Percentiles rank a stretch among this genome's conserved stretches.
phyloP scores from a whole-genome alignment of 2,797 vertebrate genomes.

The Poeciliopsis presidionis region DNA sequence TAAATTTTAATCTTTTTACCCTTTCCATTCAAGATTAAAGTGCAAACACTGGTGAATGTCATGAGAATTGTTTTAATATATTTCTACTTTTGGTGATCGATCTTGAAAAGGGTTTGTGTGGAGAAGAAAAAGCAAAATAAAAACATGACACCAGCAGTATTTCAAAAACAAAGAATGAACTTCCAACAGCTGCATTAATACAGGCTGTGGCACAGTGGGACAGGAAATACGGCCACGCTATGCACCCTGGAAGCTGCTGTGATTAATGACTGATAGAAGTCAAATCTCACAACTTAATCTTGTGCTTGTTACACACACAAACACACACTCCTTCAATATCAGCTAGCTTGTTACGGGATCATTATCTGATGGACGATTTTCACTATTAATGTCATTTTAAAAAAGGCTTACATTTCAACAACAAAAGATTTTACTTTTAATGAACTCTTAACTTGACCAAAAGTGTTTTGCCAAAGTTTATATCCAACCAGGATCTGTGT shows the following conservation, averaged over 20 bases:
- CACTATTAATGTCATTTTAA: not conserved
- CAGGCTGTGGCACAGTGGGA: not conserved
- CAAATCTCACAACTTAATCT: constrained; percentile 19
- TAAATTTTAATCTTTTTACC: constrained; percentile 15
- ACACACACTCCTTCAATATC: not conserved
- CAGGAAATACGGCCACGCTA: not conserved
- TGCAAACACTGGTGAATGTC: not conserved
- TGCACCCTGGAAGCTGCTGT: constrained; percentile 43
- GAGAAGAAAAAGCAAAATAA: not conserved
- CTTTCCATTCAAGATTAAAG: not conserved
- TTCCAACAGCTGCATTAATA: not conserved
- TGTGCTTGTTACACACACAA: constrained; percentile 21
- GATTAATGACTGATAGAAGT: constrained; percentile 69
- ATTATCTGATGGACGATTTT: constrained; percentile 3
- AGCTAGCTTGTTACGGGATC: constrained; percentile 38
- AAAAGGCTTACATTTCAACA: not conserved
- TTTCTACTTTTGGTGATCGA: not conserved
- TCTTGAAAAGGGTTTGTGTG: not conserved
- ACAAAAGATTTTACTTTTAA: not conserved
- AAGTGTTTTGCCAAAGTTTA: not conserved
- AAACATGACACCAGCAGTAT: not conserved
- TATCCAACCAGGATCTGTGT: not conserved
- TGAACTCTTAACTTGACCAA: not conserved
- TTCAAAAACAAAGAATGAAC: not conserved
- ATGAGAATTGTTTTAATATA: not conserved